These are phyloP conservation scores for Leptopilina syphax DNA, from an alignment of 2,888 invertebrate genomes.

Conservation along the genomic window DNA sequence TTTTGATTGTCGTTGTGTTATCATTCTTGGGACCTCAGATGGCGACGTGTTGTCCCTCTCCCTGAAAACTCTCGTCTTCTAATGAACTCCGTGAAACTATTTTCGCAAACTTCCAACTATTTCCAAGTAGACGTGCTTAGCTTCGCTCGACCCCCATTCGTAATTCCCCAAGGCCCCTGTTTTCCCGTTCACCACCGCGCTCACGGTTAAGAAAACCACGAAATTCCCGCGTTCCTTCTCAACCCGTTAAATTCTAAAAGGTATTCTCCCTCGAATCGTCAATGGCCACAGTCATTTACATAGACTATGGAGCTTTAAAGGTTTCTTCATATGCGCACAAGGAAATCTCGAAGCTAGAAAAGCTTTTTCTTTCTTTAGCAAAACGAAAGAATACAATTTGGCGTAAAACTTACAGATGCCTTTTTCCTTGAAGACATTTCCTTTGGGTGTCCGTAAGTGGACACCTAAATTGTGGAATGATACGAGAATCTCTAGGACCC, in stretches of 20 bases:
- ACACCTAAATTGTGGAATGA: too few relatives aligned
- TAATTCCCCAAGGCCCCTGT: conserved; percentile 41
- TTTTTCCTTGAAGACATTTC: too few relatives aligned
- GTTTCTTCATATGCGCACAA: neutral
- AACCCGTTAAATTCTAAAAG: conserved; percentile 17
- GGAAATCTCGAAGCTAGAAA: neutral
- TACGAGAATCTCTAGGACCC: too few relatives aligned
- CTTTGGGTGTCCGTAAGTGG: too few relatives aligned
- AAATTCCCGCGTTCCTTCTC: conserved; percentile 21
- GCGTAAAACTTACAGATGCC: too few relatives aligned
- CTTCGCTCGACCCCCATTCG: conserved; percentile 37
- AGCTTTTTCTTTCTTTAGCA: neutral
- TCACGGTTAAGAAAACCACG: conserved; percentile 45
- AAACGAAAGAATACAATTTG: neutral
- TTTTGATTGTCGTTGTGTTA: conserved; percentile 18
- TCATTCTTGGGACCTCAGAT: conserved; percentile 11
- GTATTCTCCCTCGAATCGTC: conserved; percentile 26
- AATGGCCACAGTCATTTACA: conserved; percentile 16
- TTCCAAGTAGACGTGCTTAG: conserved; percentile 38
- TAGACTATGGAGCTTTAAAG: neutral
- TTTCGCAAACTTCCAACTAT: conserved; percentile 48
- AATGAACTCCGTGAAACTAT: conserved; percentile 50
- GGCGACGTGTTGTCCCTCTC: conserved; percentile 22
- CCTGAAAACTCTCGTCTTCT: conserved; percentile 31
- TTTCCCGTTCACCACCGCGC: neutral